Evolutionary conservation across 2,113 vertebrate genomes (phyloP), one percentile per base, ranked within the genome.

Genomic region (Pelmatolapia mariae): DNA sequence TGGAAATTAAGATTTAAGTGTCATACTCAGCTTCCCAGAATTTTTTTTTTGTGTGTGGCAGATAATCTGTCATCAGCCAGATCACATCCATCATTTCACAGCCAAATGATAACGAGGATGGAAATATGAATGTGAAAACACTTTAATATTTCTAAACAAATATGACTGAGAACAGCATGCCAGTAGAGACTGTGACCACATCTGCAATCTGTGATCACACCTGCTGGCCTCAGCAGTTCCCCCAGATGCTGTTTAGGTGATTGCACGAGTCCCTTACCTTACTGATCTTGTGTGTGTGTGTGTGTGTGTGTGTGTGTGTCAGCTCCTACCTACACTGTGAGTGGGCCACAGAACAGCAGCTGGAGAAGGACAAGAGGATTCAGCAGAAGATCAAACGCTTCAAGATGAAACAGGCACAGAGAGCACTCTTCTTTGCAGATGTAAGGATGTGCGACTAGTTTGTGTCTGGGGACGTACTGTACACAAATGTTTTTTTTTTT

Each of bases 311-410:
- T 73, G 79, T 40, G 86, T 7, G 57, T 81, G 89, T 89, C 93
- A 99, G 99, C 93, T 99, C 99, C 78, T 99, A 99, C 94, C 97
- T 99, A 89, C 99, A 99, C 96, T 99, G 98, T 95, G 99, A 99
- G 96, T 99, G 99, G 99, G 98, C 99, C 92, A 98, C 98, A 71
- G 98, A 99, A 94, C 97, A 98, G 90, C 98, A 99, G 56, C 97
- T 99, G 95, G 96, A 96, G 95, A 99, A 99, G 94, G 99, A 99
- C 97, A 99, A 99, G 97, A 98, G 99, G 96, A 99, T 99, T 94
- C 99, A 98, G 93, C 99, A 98, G 97, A 99, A 99, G 97, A 99
- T 99, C 95, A 99, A 99, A 95, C 97, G 99, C 86, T 99, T 99
- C 95, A 99, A 99, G 96, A 94, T 98, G 89, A 98, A 98, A 96